phyloP scores from a whole-genome alignment of 2,888 invertebrate genomes.

The Antheraea yamamai region DNA sequence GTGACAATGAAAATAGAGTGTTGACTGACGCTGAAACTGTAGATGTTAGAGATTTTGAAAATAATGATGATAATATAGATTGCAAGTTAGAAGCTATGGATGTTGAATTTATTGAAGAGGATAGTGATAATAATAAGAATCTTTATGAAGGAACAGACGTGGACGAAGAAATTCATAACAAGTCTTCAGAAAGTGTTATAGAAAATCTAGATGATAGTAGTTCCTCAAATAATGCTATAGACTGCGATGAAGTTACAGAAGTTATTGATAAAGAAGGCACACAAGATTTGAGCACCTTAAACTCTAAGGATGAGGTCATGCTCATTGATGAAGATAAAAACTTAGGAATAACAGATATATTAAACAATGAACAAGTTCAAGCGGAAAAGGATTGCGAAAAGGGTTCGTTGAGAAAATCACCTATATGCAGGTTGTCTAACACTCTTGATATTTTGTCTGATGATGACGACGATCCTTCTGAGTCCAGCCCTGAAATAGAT shows the following conservation, averaged over 20 bases:
- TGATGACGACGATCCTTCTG: constrained; percentile 59
- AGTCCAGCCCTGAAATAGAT: constrained; percentile 22
- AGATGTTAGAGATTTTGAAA: constrained; percentile 8
- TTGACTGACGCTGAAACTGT: neutral
- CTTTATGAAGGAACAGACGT: constrained; percentile 15
- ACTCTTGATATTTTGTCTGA: constrained; percentile 70
- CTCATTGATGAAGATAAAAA: constrained; percentile 19
- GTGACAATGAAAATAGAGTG: neutral
- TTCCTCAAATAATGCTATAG: constrained; percentile 10
- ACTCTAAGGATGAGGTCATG: constrained; percentile 13
- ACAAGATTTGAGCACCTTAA: constrained; percentile 12
- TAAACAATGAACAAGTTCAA: constrained; percentile 12
- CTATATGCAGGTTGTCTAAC: constrained; percentile 61
- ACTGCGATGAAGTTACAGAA: constrained; percentile 20
- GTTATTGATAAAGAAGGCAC: constrained; percentile 23
- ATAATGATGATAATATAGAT: constrained; percentile 15
- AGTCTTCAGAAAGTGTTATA: constrained; percentile 7
- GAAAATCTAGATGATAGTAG: constrained; percentile 15
- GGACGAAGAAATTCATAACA: neutral
- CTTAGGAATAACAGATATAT: constrained; percentile 15
- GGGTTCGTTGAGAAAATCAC: constrained; percentile 29
- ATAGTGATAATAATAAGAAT: constrained; percentile 9
- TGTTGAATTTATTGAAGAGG: constrained; percentile 22
- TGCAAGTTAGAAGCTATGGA: constrained; percentile 28
- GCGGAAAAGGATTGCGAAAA: constrained; percentile 20